These are phyloP conservation scores for Zaprionus bogoriensis DNA, from an alignment of 2,888 invertebrate species.

Conservation along the genomic window DNA sequence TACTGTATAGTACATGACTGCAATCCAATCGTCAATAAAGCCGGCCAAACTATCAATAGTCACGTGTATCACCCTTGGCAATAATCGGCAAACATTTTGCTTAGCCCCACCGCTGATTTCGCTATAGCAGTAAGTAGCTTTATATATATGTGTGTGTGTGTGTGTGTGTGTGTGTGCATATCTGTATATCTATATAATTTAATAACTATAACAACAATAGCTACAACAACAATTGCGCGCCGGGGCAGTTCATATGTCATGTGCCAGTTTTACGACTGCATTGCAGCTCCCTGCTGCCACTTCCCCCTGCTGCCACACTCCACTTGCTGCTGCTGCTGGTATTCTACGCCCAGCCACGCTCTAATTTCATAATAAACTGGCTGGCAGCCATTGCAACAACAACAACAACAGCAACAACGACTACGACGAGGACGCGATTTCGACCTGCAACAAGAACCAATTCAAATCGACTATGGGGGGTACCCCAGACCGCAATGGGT, in stretches of 20 bases:
- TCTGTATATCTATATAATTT: slow-evolving; percentile 57
- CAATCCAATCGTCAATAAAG: slow-evolving; percentile 2
- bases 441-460: slow-evolving; percentile 46
- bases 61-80: slow-evolving; percentile 59
- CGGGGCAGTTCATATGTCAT: slow-evolving; percentile 69
- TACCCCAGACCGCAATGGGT: slow-evolving; percentile 70
- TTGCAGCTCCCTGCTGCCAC: slow-evolving; percentile 40
- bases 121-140: too few species aligned
- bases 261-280: slow-evolving; percentile 72
- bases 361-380: slow-evolving; percentile 80
- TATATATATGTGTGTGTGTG: not conserved
- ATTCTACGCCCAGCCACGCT: slow-evolving; percentile 46
- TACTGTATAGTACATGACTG: too few species aligned
- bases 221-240: slow-evolving; percentile 20
- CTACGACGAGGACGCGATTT: slow-evolving; percentile 23
- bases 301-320: not conserved
- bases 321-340: slow-evolving; percentile 8
- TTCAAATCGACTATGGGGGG: slow-evolving; percentile 54
- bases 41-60: slow-evolving; percentile 26
- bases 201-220: slow-evolving; percentile 63
- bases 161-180: not conserved
- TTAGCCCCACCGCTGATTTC: slow-evolving; percentile 33
- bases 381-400: slow-evolving; percentile 52
- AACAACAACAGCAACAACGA: slow-evolving; percentile 22
- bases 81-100: slow-evolving; percentile 59